These are phyloP conservation scores for Nyctalus aviator DNA, from an alignment of 2,797 vertebrate species.

Conservation along the genomic window DNA sequence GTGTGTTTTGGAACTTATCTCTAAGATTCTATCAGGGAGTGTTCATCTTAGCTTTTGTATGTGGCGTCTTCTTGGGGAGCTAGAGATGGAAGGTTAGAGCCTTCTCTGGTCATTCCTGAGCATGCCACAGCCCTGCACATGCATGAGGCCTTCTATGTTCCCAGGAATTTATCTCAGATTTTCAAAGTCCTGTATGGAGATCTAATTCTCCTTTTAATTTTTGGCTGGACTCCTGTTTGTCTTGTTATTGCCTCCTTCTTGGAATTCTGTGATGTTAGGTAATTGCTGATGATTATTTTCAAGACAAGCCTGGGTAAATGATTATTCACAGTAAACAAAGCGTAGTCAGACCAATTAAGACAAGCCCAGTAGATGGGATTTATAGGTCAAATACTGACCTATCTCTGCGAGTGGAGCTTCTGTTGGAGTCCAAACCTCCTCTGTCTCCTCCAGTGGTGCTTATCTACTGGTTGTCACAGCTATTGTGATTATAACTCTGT, in stretches of 20 bases:
- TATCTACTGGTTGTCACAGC: background rate
- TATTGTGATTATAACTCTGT: background rate
- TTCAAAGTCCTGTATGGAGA: background rate
- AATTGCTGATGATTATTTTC: background rate
- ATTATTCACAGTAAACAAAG: background rate
- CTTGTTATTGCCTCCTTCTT: background rate
- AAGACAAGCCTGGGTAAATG: background rate
- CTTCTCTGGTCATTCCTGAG: background rate
- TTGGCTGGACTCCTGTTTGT: background rate
- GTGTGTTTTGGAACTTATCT: background rate
- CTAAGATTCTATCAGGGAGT: background rate
- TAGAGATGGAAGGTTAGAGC: too few relatives aligned
- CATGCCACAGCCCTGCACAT: fast-evolving
- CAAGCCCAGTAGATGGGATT: background rate
- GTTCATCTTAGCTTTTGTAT: background rate
- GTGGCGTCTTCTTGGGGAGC: too few relatives aligned
- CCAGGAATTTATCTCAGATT: background rate
- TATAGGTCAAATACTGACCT: background rate
- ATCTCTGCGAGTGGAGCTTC: background rate
- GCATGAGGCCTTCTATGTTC: background rate
- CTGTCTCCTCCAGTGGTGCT: fast-evolving
- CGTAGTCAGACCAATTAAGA: background rate
- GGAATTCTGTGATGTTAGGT: background rate
- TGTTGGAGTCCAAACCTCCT: background rate
- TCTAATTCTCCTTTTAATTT: background rate